These are phyloP conservation scores for Opisthocomus hoazin DNA, from an alignment of 2,113 vertebrate species.

Conservation along the genomic window DNA sequence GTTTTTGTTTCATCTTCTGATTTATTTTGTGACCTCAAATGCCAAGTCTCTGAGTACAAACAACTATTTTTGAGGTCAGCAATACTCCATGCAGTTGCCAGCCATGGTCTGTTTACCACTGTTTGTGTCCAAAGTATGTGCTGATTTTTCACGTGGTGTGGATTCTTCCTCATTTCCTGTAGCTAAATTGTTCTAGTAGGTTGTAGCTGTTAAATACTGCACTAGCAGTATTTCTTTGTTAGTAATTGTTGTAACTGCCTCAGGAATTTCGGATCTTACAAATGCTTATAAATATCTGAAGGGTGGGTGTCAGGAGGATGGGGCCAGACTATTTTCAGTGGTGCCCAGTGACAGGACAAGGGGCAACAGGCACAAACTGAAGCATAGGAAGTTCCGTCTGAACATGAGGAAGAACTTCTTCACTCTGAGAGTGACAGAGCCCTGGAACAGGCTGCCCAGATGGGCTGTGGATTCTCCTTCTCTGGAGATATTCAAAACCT, in stretches of 20 bases:
- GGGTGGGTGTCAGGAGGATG: too few species aligned
- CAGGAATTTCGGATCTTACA: too few species aligned
- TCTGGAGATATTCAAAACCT: too few species aligned
- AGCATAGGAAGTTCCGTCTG: too few species aligned
- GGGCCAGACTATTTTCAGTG: too few species aligned
- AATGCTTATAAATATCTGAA: too few species aligned
- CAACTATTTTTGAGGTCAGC: not conserved
- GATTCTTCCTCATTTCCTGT: not conserved
- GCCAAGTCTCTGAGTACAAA: not conserved
- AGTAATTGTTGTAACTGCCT: not conserved
- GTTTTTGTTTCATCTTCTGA: not conserved
- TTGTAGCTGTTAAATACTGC: not conserved
- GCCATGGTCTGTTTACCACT: not conserved
- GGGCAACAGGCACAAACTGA: too few species aligned
- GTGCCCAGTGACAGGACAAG: too few species aligned
- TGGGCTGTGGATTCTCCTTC: too few species aligned
- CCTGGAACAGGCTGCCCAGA: too few species aligned
- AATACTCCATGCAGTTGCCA: not conserved
- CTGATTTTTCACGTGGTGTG: not conserved
- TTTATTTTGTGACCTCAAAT: slow-evolving; percentile 9
- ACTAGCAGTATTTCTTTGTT: not conserved
- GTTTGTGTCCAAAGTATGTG: not conserved
- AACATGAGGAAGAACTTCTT: too few species aligned
- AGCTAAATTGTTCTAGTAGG: not conserved
- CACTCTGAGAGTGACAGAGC: too few species aligned